These are phyloP conservation scores for Boleophthalmus pectinirostris DNA, from an alignment of 2,113 vertebrate species.

Conservation along the genomic window DNA sequence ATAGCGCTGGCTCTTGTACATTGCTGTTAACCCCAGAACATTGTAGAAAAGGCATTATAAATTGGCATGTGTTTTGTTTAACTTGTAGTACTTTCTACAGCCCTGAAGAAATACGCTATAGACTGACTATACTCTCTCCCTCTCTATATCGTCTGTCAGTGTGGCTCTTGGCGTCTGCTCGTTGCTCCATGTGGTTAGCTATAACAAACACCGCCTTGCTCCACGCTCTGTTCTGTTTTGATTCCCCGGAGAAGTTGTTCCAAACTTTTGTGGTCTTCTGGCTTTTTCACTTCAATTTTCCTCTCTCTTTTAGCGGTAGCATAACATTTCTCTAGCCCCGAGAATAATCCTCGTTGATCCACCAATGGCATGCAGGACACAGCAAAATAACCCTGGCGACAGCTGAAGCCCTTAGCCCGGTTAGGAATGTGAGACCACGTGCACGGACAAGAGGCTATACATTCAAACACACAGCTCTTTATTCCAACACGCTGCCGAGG, in stretches of 20 bases:
- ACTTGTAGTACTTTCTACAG: not conserved
- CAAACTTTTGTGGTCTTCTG: conserved; percentile 32
- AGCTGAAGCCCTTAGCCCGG: conserved; percentile 68
- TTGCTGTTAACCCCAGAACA: not conserved
- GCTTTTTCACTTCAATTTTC: conserved; percentile 7
- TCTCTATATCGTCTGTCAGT: conserved; percentile 14
- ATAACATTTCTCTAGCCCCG: conserved; percentile 40
- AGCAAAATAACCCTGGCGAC: conserved; percentile 67
- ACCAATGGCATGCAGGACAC: conserved; percentile 51
- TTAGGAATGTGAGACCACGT: conserved; percentile 65
- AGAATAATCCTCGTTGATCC: conserved; percentile 67
- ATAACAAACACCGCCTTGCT: conserved; percentile 37
- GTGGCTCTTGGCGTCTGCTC: conserved; percentile 33
- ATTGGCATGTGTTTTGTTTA: not conserved
- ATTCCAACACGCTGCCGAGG: conserved; percentile 23
- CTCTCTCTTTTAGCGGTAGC: conserved; percentile 23
- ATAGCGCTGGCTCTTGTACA: not conserved
- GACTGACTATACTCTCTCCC: not conserved
- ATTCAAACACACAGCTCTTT: conserved; percentile 39
- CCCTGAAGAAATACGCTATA: not conserved
- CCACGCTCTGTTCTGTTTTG: conserved; percentile 14
- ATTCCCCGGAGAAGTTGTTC: conserved; percentile 38
- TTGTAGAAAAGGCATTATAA: not conserved
- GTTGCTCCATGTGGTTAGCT: conserved; percentile 47
- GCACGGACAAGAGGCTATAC: conserved; percentile 36